A percentile compares a stretch with the other conserved stretches of the same genome.
These are phyloP conservation scores for Drosophila demipolita DNA, from an alignment of 2,888 invertebrate genomes.

Conservation along the genomic window DNA sequence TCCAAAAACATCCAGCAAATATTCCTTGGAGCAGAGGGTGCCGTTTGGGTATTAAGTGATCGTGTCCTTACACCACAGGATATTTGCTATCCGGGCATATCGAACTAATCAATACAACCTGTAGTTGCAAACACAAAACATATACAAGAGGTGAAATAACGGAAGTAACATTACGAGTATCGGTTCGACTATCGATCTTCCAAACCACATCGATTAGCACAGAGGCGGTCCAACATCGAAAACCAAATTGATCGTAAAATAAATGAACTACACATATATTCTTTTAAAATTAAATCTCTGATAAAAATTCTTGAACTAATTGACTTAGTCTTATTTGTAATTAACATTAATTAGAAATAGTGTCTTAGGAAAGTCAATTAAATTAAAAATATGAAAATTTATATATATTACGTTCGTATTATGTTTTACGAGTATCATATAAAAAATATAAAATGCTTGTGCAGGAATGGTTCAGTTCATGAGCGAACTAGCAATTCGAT, in stretches of 20 bases:
- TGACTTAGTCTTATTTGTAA: neutral
- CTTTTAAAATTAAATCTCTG: neutral
- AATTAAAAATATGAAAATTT: neutral
- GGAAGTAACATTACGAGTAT: too few relatives aligned
- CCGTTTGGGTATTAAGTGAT: constrained; percentile 82
- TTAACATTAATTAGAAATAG: neutral
- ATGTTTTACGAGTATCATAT: neutral
- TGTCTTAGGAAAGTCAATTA: neutral
- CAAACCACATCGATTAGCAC: constrained; percentile 1
- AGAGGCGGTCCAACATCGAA: neutral
- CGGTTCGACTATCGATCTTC: neutral
- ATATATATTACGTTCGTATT: neutral
- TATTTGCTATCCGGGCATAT: constrained; percentile 74
- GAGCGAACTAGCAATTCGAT: neutral
- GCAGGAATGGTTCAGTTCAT: neutral
- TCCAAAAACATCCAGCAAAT: constrained; percentile 83
- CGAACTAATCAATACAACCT: constrained; percentile 4
- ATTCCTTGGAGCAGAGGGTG: constrained; percentile 77
- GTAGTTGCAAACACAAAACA: neutral
- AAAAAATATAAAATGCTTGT: neutral
- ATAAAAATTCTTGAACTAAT: neutral
- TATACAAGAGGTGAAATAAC: neutral
- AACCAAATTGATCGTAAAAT: neutral
- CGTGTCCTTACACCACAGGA: constrained; percentile 78
- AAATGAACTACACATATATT: neutral